Evolutionary conservation across 2,797 vertebrate species (phyloP), one percentile per base, ranked within the genome.

Genomic region (Oreochromis grahami): DNA sequence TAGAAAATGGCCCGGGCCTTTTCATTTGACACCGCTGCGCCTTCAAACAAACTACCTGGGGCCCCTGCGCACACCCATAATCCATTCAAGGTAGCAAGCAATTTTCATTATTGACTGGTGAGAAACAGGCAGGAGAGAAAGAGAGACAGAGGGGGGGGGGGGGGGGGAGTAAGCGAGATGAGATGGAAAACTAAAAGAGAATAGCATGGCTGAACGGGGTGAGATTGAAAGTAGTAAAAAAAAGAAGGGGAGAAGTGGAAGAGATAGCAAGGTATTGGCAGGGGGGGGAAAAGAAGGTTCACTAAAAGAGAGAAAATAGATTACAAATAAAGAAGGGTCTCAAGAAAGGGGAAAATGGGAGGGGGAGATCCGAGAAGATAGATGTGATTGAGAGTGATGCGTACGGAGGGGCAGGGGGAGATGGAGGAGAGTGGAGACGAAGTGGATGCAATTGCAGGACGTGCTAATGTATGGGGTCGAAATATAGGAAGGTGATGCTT

Each of bases 61-160:
- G 91, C 93, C 94, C 90, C 93, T 65, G 90, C 87, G 89, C 92
- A 94, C 92, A 94, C 91, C 93, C 93, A 94, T 96, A 96, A 97
- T 96, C 96, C 95, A 96, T 96, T 96, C 95, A 96, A 95, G 95
- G 94, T 95, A 96, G 95, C 95, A 94, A 94, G 95, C 95, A 95
- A 96, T 96, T 96, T 96, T 96, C 95, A 96, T 96, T 96, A 97
- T 96, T 94, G 95, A 96, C 96, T 96, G 92, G 91, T 91, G 94
- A 93, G 93, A 91, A 93, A 94, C 87, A 76, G 87, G 86, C 87
- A 84, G 91, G 60, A 74, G 90, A 78, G 90, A 88, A 50, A 86
- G 85, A 85, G 86, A 89, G 77, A 91, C 43, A 79, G 68, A 77
- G 48, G 8, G 52, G 15, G 76, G 19, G 36, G 55, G 32, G 74